Conservation (phyloP, 1,140 invertebrate genomes). For the Drosophila mayri region DNA sequence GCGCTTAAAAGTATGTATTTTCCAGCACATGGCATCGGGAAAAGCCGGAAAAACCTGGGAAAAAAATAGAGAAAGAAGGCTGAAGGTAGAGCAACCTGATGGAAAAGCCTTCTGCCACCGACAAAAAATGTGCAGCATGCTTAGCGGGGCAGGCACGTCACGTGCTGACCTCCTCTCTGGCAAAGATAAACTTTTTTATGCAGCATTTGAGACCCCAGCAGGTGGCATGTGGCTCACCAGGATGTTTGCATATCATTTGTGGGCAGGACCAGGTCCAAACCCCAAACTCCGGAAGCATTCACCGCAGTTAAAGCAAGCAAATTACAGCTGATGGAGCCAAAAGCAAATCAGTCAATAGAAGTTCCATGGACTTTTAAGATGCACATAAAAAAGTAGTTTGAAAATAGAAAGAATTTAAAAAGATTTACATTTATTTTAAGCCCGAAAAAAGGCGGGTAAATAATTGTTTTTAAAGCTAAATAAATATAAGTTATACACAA, state of each 20-base stretch:
- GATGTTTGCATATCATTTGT: constrained; percentile 60
- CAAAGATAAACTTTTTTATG: constrained; percentile 42
- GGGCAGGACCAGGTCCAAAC: constrained; percentile 12
- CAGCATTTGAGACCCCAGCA: constrained; percentile 12
- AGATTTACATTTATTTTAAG: background rate
- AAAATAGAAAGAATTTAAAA: background rate
- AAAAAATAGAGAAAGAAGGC: background rate
- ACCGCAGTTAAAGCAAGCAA: constrained; percentile 39
- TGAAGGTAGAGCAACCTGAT: constrained; percentile 23
- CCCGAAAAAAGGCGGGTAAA: fast-evolving
- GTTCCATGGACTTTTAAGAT: constrained; percentile 20
- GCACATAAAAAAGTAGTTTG: background rate
- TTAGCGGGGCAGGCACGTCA: constrained; percentile 62
- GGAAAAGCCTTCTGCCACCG: constrained; percentile 15
- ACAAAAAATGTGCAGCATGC: constrained; percentile 69
- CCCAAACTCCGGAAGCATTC: background rate
- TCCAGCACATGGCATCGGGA: constrained; percentile 53
- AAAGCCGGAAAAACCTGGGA: constrained; percentile 3
- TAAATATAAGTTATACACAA: background rate
- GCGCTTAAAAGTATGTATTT: constrained; percentile 73
- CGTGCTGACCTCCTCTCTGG: constrained; percentile 56
- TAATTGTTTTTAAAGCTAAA: background rate
- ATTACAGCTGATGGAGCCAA: constrained; percentile 43
- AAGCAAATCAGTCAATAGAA: constrained; percentile 38
- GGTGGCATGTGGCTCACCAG: constrained; percentile 51